Percentiles rank a stretch among this genome's conserved stretches.
These are phyloP conservation scores for Proisotoma minuta DNA, from an alignment of 2,888 invertebrate genomes.

Conservation along the genomic window DNA sequence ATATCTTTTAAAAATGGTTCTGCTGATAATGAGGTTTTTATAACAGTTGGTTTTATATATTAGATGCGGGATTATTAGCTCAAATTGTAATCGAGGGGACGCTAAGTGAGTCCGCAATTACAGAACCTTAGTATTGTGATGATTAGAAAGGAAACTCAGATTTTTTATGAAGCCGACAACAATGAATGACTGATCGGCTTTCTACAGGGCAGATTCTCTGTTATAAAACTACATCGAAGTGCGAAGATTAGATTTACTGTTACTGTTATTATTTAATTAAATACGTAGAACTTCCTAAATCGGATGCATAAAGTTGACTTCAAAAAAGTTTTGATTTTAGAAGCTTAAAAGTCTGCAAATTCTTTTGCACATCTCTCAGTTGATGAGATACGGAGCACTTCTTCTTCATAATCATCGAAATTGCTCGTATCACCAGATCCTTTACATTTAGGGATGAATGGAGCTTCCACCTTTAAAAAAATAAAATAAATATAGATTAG, in stretches of 20 bases:
- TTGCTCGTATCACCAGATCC: slow-evolving; percentile 99
- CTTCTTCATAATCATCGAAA: slow-evolving; percentile 99
- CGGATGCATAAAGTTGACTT: slow-evolving; percentile 11
- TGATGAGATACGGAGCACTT: slow-evolving; percentile 94
- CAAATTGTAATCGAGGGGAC: too few relatives aligned
- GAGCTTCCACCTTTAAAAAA: slow-evolving; percentile 76
- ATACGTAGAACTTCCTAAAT: not conserved
- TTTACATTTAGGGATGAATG: slow-evolving; percentile 97
- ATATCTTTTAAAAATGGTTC: too few relatives aligned
- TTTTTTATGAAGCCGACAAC: too few relatives aligned
- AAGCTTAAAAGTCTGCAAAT: slow-evolving; percentile 83
- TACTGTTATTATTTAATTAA: not conserved
- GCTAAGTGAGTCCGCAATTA: too few relatives aligned
- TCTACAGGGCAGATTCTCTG: not conserved
- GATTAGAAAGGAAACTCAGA: too few relatives aligned
- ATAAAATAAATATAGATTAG: slow-evolving; percentile 13
- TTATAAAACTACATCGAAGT: slow-evolving; percentile 11
- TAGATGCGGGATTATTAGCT: too few relatives aligned
- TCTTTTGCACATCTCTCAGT: slow-evolving; percentile 99
- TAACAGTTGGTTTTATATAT: too few relatives aligned
- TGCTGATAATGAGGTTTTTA: too few relatives aligned
- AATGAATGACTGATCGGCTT: slow-evolving; percentile 4
- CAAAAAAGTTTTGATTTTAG: not conserved
- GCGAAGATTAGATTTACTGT: slow-evolving; percentile 13
- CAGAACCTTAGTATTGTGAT: too few relatives aligned